Evolutionary conservation across 2,113 vertebrate genomes (phyloP).

Genomic region (Vimba vimba): DNA sequence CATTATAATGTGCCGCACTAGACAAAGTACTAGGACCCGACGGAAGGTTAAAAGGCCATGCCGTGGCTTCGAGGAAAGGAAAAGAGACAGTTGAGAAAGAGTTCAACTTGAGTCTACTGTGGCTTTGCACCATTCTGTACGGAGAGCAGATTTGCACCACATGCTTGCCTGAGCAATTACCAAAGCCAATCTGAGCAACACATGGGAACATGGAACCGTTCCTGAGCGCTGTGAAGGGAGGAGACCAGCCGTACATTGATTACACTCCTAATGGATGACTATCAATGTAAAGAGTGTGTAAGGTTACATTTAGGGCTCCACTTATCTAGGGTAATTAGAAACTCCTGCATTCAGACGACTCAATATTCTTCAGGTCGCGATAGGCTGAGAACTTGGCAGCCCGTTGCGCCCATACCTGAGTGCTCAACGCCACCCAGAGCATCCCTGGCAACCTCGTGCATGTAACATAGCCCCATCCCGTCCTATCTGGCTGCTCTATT

Average conservation of each 20-base stretch:
- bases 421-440: constrained; percentile 34
- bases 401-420: constrained; percentile 39
- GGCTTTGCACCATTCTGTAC: constrained; percentile 64
- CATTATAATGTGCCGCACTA: neutral
- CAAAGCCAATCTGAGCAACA: constrained; percentile 71
- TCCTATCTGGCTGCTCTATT: constrained; percentile 54
- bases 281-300: constrained; percentile 39
- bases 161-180: constrained; percentile 74
- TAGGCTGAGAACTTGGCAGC: neutral
- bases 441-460: constrained; percentile 17
- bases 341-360: neutral
- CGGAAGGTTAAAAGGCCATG: constrained; percentile 46
- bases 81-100: constrained; percentile 52
- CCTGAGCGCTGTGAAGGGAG: constrained; percentile 37
- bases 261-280: constrained; percentile 30
- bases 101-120: constrained; percentile 54
- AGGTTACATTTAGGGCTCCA: constrained; percentile 22
- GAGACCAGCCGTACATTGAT: constrained; percentile 28
- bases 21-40: constrained; percentile 35
- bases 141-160: constrained; percentile 74
- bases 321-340: constrained; percentile 29
- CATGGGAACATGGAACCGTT: constrained; percentile 67
- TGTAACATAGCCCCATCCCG: constrained; percentile 64
- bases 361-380: constrained; percentile 6
- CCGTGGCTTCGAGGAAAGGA: constrained; percentile 25